A percentile compares a stretch with the other conserved stretches of the same genome.
These are phyloP conservation scores for Erpobdella octoculata DNA, from an alignment of 2,888 invertebrate genomes.

Conservation along the genomic window DNA sequence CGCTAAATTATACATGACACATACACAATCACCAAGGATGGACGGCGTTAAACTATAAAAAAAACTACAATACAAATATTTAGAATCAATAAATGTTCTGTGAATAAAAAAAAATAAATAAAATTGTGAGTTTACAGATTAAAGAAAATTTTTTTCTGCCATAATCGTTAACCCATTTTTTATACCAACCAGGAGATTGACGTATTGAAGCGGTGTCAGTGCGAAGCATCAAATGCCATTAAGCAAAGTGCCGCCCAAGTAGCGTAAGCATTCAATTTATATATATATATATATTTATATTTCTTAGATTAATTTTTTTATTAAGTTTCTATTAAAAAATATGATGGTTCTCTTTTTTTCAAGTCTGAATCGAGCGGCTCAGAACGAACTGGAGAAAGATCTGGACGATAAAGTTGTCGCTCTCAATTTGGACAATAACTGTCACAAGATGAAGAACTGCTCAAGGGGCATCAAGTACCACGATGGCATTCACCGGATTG, in stretches of 20 bases:
- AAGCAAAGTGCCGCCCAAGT: constrained; percentile 49
- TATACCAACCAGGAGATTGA: constrained; percentile 63
- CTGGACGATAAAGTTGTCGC: constrained; percentile 66
- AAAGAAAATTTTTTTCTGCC: too few species aligned
- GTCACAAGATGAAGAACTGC: constrained; percentile 48
- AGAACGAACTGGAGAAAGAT: constrained; percentile 78
- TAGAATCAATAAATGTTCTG: too few species aligned
- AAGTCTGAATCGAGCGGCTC: constrained; percentile 51
- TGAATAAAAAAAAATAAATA: too few species aligned
- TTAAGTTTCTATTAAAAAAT: background rate
- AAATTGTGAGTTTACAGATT: too few species aligned
- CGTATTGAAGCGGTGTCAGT: constrained; percentile 69
- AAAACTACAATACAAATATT: too few species aligned
- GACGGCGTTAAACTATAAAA: too few species aligned
- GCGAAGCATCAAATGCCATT: constrained; percentile 63
- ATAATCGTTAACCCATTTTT: background rate
- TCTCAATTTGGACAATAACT: constrained; percentile 48
- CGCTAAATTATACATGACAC: too few species aligned
- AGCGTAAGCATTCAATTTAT: constrained; percentile 40
- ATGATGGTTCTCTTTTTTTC: background rate
- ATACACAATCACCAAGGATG: too few species aligned
- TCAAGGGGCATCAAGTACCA: constrained; percentile 50
- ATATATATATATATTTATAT: background rate
- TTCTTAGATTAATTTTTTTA: background rate
- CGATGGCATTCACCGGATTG: constrained; percentile 49